phyloP scores from a whole-genome alignment of 2,888 invertebrate genomes.

The Oeneis ivallda region DNA sequence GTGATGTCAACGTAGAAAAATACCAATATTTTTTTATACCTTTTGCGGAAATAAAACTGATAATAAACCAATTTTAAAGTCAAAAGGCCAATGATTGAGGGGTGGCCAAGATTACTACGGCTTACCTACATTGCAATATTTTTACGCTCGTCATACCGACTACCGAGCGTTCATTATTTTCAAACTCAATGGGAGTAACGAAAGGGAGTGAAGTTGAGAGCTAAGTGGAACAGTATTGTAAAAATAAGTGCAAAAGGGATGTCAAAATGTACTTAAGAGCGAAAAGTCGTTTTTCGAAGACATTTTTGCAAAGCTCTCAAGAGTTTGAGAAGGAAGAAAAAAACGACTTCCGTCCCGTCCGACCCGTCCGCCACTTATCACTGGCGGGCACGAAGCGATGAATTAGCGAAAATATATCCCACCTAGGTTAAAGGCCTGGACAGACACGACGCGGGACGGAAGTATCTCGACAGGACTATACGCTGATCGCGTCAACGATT shows the following conservation, averaged over 20 bases:
- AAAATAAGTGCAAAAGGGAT: constrained; percentile 58
- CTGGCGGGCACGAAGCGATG: constrained; percentile 54
- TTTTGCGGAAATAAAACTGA: too few relatives aligned
- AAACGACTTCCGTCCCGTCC: constrained; percentile 62
- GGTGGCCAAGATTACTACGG: too few relatives aligned
- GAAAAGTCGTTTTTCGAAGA: constrained; percentile 74
- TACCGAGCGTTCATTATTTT: constrained; percentile 37
- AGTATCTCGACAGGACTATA: too few relatives aligned
- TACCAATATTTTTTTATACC: too few relatives aligned
- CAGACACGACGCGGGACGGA: constrained; percentile 2
- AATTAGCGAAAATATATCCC: constrained; percentile 53
- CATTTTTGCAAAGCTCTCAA: constrained; percentile 73
- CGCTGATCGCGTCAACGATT: too few relatives aligned
- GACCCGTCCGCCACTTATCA: constrained; percentile 67
- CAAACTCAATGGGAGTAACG: constrained; percentile 42
- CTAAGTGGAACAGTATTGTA: constrained; percentile 61
- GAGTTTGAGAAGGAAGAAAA: constrained; percentile 64
- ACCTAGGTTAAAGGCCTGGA: constrained; percentile 18
- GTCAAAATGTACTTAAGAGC: constrained; percentile 70
- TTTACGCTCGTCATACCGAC: constrained; percentile 18
- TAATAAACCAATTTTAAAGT: too few relatives aligned
- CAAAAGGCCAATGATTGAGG: too few relatives aligned
- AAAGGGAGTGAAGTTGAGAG: constrained; percentile 42
- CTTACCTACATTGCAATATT: constrained; percentile 18
- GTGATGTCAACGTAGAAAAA: too few relatives aligned